Base-by-base conservation (phyloP, 2,888 invertebrate species). In the Adelphocoris suturalis region DNA sequence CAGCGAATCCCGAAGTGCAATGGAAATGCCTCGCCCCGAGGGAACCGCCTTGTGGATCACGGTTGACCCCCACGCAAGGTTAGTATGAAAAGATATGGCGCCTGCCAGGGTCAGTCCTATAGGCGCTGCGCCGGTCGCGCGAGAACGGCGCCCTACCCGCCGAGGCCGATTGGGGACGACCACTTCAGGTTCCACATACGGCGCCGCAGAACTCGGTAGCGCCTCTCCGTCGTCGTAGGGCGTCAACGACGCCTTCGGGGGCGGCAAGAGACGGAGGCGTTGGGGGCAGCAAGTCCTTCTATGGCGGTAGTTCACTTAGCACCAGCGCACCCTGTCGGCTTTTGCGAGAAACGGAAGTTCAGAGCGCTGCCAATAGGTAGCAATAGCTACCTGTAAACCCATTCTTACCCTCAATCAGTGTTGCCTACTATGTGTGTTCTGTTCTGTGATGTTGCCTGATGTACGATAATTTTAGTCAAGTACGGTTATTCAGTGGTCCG, bases 11-110 rank as follows among this genome's bases (percentile, higher is more conserved):
- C 2, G 78, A 80, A 80, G 78, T 80, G 78, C 78, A 80, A 80
- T 80, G 78, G 78, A 80, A 80, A 16, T 14, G 78, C 78, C 78
- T 80, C 46, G 37, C 46, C 78, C 78, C 37, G 78, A 47, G 46
- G 78, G 78, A 80, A 80, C 78, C 78, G 78, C 78, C 78, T 80
- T 47, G 0, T 14, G 37, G 78, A 80, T 80, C 78, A 46, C 78
- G 78, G 78, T 80, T 80, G 5, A 80, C 78, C 78, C 78, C 78
- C 78, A 46, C 78, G 46, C 78, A 80, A 80, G 46, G 78, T 80
- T 46, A 80, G 78, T 80, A 76, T 76, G 37, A 23, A 9, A 12
- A 7, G 13, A 0, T 2, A 12, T 12, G 27, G 13, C 27, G 23
- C 0, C 0, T 1, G 5, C 13, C 11, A 7, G 27, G n/a, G 19